These are phyloP conservation scores for Menura novaehollandiae DNA, from an alignment of 2,113 vertebrate genomes.

Conservation along the genomic window DNA sequence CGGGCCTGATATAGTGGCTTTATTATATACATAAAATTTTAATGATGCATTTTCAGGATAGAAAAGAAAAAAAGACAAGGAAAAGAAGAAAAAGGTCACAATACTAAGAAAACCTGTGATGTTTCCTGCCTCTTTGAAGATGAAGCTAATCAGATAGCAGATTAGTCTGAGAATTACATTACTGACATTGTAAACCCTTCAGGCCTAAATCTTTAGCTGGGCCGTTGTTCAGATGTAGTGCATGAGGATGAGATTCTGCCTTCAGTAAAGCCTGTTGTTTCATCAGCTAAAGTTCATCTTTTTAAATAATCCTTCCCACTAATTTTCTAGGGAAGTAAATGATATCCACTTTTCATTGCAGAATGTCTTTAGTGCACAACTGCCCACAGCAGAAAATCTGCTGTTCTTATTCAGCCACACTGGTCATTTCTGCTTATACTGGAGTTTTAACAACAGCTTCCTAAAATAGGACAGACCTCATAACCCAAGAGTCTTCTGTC, in stretches of 20 bases:
- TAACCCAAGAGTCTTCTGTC: neutral
- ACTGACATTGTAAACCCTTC: neutral
- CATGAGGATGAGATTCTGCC: neutral
- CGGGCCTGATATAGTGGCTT: neutral
- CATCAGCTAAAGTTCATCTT: neutral
- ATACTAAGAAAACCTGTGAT: neutral
- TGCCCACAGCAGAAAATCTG: neutral
- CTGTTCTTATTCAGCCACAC: neutral
- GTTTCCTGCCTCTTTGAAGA: neutral
- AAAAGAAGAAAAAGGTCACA: neutral
- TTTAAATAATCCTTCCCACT: neutral
- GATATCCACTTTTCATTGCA: neutral
- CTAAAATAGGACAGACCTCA: neutral
- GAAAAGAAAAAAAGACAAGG: neutral
- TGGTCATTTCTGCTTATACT: neutral
- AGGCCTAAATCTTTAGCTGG: neutral
- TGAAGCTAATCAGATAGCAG: neutral
- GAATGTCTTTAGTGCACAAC: neutral
- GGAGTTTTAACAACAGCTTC: neutral
- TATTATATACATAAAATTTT: neutral
- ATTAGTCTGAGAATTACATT: neutral
- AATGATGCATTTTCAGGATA: neutral
- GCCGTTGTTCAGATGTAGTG: neutral
- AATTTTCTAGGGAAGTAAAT: neutral
- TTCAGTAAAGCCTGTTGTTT: neutral